Evolutionary conservation across 1,140 invertebrate species (phyloP), one percentile per base, ranked within the genome.

Genomic region (Drosophila guanche): DNA sequence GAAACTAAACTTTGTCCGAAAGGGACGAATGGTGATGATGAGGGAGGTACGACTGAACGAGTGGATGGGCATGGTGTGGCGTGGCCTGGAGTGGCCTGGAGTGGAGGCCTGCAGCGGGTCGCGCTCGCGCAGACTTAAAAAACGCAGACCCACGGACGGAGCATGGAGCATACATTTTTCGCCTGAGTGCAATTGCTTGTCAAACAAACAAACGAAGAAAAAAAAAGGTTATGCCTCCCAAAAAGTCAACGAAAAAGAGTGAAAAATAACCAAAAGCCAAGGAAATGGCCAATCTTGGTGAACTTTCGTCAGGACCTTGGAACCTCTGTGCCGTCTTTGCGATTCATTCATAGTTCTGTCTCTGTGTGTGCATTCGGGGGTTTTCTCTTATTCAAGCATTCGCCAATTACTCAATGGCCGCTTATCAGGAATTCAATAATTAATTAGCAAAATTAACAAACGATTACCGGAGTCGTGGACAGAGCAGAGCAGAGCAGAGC

Each of bases 161-260:
- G 59, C 40, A 50, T 57, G 43, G 78, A 27, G 47, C 50, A 45
- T 67, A 86, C 84, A 86, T 84, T 89, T 89, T 84, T 65, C 57
- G 76, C 59, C 61, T 88, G 84, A 88, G 84, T 88, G 84, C 84
- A 89, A 89, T 88, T 88, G 85, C 84, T 89, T 88, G 84, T 88
- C 85, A 86, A 68, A 68, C 66, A 89, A 71, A 33, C 3, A 3
- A 37, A 37, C 10, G 12, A 12, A 1, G 4, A 10, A 10, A 37
- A 33, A 89, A 89, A 88, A 88, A 89, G 84, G 76, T 89, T 89
- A 58, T 68, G 71, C 57, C 74, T 58, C 54, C 53, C 73, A 45
- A 84, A 74, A 79, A 79, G 54, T 25, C 37, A 56, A 37, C 3
- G 51, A 41, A 25, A 45, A 23, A 25, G 29, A 48, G 8, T 57